Evolutionary conservation across 37 sponge, comb jelly and placozoan species (phyloP), one percentile per base, ranked within the genome.

Genomic region (Aphrocallistes beatrix): DNA sequence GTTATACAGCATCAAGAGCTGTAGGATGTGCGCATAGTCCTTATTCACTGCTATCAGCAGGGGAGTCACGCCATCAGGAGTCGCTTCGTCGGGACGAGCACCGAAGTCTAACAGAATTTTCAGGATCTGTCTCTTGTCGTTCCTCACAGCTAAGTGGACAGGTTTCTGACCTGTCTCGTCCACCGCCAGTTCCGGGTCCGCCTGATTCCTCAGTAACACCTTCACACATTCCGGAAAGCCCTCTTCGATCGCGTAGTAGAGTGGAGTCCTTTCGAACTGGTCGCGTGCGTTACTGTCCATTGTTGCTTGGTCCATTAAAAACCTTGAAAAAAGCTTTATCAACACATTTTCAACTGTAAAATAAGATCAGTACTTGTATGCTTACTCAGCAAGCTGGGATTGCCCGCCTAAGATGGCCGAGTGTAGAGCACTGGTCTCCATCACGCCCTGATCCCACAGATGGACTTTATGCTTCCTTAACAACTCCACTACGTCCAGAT

Each of bases 161-260:
- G 75, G 28, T 60, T 60, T 60, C 75, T 3, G 21, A 25, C 75
- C 75, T 3, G 75, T 60, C 34, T 30, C 75, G 34, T 60, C 75
- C 75, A 60, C 75, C 28, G 34, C 75, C 75, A 60, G 34, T 13
- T 60, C 75, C 3, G 75, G 75, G 34, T 60, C 75, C 25, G 75
- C 75, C n/a, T 60, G 75, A 30, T 60, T 60, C 75, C 75, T 3
- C 3, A 60, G 34, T 1, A 60, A 13, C 34, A 60, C 75, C 75
- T 60, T 60, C 32, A 60, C 75, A 13, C 75, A 60, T 3, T 60
- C 75, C 6, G 75, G 75, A 30, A 25, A 30, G 8, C 75, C 75
- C 75, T 60, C 75, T 30, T 60, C 75, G 25, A 60, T 60, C 17
- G 75, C 75, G 34, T 60, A 60, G 75, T 60, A 60, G 75, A 60